These are phyloP conservation scores for Oreohelix idahoensis DNA, from an alignment of 1,140 invertebrate genomes.

Conservation along the genomic window DNA sequence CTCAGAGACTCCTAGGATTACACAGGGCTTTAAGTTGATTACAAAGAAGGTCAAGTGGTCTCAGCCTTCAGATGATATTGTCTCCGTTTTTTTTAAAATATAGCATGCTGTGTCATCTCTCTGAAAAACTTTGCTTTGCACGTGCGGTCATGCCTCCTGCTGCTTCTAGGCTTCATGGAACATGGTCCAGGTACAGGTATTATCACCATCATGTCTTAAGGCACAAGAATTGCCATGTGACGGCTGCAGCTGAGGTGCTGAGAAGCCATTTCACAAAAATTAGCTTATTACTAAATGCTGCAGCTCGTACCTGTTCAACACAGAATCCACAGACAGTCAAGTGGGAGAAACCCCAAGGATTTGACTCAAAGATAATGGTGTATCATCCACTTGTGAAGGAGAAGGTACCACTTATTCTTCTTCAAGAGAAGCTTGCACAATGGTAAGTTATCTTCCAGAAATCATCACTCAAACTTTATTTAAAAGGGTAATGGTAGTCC, in stretches of 20 bases:
- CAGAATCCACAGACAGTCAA: neutral
- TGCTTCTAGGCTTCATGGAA: neutral
- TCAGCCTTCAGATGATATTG: too few relatives aligned
- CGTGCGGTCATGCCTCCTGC: neutral
- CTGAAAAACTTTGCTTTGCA: neutral
- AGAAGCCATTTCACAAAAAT: neutral
- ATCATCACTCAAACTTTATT: too few relatives aligned
- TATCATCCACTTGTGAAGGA: slow-evolving; percentile 64
- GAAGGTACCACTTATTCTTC: slow-evolving; percentile 65
- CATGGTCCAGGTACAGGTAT: slow-evolving; percentile 10
- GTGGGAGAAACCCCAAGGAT: slow-evolving; percentile 63
- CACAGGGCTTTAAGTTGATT: too few relatives aligned
- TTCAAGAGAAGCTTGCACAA: slow-evolving; percentile 48
- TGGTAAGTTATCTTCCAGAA: slow-evolving; percentile 50
- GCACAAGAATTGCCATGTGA: neutral
- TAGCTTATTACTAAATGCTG: neutral
- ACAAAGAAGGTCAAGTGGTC: too few relatives aligned
- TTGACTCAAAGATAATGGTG: slow-evolving; percentile 62
- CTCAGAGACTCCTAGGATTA: too few relatives aligned
- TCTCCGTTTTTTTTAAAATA: neutral
- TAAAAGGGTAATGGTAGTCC: too few relatives aligned
- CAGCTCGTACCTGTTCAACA: neutral
- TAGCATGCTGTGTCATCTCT: neutral
- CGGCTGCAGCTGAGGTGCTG: neutral
- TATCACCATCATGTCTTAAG: neutral